Percentiles rank a stretch among this genome's conserved stretches.
Evolutionary conservation across 2,113 vertebrate species (phyloP).

Genomic region (Psammodynastes pulverulentus): DNA sequence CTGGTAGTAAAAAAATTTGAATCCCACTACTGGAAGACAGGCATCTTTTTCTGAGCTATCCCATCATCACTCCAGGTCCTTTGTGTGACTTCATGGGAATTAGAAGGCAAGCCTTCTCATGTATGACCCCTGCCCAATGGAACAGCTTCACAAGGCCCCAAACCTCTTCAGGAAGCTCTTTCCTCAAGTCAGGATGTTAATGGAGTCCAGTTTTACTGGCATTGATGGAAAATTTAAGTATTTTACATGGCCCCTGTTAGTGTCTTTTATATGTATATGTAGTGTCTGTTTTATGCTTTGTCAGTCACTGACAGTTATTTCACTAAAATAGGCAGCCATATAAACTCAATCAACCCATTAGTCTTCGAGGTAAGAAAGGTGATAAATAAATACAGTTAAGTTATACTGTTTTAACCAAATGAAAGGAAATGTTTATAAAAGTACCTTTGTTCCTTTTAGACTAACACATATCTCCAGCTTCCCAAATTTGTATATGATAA

Average conservation of each 20-base stretch:
- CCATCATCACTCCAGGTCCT: background rate
- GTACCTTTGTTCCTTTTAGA: background rate
- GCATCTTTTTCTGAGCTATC: background rate
- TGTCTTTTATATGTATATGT: background rate
- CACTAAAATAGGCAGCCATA: background rate
- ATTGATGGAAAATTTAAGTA: background rate
- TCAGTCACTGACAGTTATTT: background rate
- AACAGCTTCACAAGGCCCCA: background rate
- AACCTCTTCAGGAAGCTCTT: background rate
- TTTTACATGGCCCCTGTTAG: background rate
- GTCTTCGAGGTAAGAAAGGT: conserved; percentile 2
- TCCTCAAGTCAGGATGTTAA: background rate
- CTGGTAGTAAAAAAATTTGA: no score
- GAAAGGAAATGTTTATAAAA: conserved; percentile 14
- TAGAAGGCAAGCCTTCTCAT: background rate
- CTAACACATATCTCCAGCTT: conserved; percentile 18
- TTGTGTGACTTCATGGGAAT: background rate
- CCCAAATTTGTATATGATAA: conserved; percentile 1
- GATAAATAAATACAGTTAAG: rapidly evolving
- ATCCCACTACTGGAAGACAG: no score
- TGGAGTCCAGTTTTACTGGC: background rate
- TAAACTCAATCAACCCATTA: background rate
- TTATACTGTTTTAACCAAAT: conserved; percentile 20
- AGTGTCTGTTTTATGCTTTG: background rate
- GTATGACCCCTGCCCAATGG: background rate